Percentiles rank a stretch among this genome's conserved stretches.
Evolutionary conservation across 2,797 vertebrate genomes (phyloP).

Genomic region (Gorsachius magnificus): DNA sequence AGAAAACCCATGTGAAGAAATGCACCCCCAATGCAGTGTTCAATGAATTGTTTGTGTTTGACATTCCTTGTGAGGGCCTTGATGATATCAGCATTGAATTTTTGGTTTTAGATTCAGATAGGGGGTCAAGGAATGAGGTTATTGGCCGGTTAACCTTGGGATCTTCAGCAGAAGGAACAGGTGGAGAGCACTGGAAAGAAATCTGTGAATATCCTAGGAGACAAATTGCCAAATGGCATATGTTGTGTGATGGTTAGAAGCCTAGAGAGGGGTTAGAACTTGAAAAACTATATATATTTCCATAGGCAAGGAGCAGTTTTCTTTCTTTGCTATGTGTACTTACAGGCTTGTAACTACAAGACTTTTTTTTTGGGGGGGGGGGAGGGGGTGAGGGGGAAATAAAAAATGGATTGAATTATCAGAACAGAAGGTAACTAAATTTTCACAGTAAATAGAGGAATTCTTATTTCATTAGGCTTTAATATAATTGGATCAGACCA

Average conservation of each 20-base stretch:
- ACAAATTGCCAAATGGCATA: slow-evolving; percentile 98
- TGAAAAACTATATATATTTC: slow-evolving; percentile 31
- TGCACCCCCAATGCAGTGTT: slow-evolving; percentile 95
- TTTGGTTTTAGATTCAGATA: slow-evolving; percentile 94
- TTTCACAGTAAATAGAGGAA: slow-evolving; percentile 30
- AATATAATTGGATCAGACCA: slow-evolving; percentile 8
- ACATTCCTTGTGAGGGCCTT: slow-evolving; percentile 92
- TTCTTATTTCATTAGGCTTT: slow-evolving; percentile 22
- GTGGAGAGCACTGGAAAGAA: slow-evolving; percentile 97
- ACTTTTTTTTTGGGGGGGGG: not conserved
- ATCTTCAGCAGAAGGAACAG: slow-evolving; percentile 85
- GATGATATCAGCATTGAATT: slow-evolving; percentile 96
- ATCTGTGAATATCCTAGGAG: slow-evolving; percentile 96
- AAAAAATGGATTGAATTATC: slow-evolving; percentile 59
- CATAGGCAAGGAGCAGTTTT: slow-evolving; percentile 65
- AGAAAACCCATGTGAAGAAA: slow-evolving; percentile 98
- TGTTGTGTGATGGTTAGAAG: slow-evolving; percentile 88
- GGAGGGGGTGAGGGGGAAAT: not conserved
- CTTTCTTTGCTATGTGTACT: slow-evolving; percentile 65
- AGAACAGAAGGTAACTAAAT: slow-evolving; percentile 59
- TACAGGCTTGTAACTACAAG: slow-evolving; percentile 47
- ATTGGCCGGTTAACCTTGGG: slow-evolving; percentile 89
- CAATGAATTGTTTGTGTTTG: slow-evolving; percentile 97
- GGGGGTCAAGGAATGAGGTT: slow-evolving; percentile 82
- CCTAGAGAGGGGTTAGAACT: not conserved